Evolutionary conservation across 1,140 invertebrate genomes (phyloP), one percentile per base, ranked within the genome.

Genomic region (Chionoecetes opilio): DNA sequence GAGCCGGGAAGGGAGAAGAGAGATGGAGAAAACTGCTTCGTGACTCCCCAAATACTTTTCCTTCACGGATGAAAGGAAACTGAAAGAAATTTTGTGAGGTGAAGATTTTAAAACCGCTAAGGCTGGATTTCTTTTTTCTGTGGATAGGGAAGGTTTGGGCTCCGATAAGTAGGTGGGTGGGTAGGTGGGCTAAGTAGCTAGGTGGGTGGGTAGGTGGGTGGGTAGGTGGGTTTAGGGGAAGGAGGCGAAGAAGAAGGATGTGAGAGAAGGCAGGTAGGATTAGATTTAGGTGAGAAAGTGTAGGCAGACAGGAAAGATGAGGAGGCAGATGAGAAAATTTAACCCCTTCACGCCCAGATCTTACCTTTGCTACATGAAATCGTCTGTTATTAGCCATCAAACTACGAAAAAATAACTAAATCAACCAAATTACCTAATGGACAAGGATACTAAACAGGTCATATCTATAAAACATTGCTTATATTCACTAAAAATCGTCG

Each of bases 21-120:
- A 75, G 63, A n/a, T 75, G 63, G 63, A 75, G 63, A 75, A 75
- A 75, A 75, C 63, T 75, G 63, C 63, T 75, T 75, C 63, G 63
- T 75, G 63, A 75, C 63, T 75, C 21, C 63, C 63, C 63, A n/a
- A 75, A 75, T n/a, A 75, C 63, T 75, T 75, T 75, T 75, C 63
- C 63, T 75, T 75, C 63, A 75, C 63, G 63, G 63, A 75, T 75
- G 63, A 75, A 75, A 75, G 63, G 63, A 75, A 75, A 75, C 63
- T 75, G 63, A 75, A 75, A 75, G 63, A 75, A 75, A 75, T 75
- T 75, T n/a, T 75, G 63, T n/a, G 63, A 75, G 63, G 63, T 21
- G 63, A 75, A 75, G 11, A 75, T 75, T 75, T 75, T 75, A 75
- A 75, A 75, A 75, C 63, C 63, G 63, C 63, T 75, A 17, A 75